These are phyloP conservation scores for Amphiprion ocellaris DNA, from an alignment of 2,113 vertebrate genomes.

Conservation along the genomic window DNA sequence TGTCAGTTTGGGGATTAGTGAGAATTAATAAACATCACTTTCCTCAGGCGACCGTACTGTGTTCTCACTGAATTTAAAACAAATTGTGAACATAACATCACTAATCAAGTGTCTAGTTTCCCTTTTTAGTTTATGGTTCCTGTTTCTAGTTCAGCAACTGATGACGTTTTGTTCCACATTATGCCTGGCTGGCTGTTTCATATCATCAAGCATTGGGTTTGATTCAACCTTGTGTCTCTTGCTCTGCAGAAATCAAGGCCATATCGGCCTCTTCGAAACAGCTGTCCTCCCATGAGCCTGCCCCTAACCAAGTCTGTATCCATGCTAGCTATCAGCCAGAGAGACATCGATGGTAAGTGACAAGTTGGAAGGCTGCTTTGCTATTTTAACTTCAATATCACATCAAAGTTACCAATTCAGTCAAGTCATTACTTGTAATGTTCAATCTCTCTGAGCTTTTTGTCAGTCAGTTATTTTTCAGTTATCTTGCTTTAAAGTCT, in stretches of 20 bases:
- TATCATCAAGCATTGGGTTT: neutral
- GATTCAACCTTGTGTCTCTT: conserved; percentile 14
- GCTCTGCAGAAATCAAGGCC: conserved; percentile 75
- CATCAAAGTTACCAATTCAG: neutral
- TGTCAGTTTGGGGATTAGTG: conserved; percentile 55
- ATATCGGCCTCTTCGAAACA: conserved; percentile 79
- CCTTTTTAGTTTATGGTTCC: conserved; percentile 36
- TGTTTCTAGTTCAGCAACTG: conserved; percentile 30
- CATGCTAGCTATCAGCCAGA: conserved; percentile 92
- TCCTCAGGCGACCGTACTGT: conserved; percentile 28
- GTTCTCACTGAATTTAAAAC: conserved; percentile 36
- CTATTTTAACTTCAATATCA: neutral
- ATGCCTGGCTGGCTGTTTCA: neutral
- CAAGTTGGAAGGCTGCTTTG: conserved; percentile 1
- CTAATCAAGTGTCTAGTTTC: conserved; percentile 36
- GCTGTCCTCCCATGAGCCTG: conserved; percentile 86
- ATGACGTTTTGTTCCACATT: conserved; percentile 26
- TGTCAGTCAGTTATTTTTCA: neutral
- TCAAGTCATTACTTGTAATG: neutral
- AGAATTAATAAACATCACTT: conserved; percentile 57
- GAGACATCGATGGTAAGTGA: conserved; percentile 89
- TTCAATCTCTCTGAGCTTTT: neutral
- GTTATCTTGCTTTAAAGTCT: neutral
- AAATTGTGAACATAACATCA: conserved; percentile 26
- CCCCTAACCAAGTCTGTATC: conserved; percentile 95